Evolutionary conservation across 2,888 invertebrate species (phyloP).

Genomic region (Ptychoptera albimana): DNA sequence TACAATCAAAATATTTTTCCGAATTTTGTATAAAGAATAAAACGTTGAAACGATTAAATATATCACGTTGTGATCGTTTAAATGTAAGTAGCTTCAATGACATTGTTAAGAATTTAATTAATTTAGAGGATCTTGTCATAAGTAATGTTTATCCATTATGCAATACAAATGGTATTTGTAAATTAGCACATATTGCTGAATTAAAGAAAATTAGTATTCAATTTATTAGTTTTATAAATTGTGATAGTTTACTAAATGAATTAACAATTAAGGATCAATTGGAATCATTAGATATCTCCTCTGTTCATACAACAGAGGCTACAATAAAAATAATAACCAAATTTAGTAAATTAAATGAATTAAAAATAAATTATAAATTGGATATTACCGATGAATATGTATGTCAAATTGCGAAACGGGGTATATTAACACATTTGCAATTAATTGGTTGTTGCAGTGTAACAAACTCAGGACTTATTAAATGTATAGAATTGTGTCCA

Average conservation of each 20-base stretch:
- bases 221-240: conserved; percentile 1
- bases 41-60: not conserved
- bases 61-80: conserved; percentile 1
- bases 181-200: not conserved
- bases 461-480: not conserved
- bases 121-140: not conserved
- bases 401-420: not conserved
- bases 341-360: conserved; percentile 1
- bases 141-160: not conserved
- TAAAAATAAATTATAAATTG: conserved; percentile 1
- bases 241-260: not conserved
- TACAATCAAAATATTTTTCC: not conserved
- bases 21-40: not conserved
- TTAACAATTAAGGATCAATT: not conserved
- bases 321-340: not conserved
- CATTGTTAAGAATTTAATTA: not conserved
- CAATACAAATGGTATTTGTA: not conserved
- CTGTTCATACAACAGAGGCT: not conserved
- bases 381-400: not conserved
- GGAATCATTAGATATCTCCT: conserved; percentile 1
- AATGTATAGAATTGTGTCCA: not conserved
- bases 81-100: conserved; percentile 1
- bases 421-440: not conserved
- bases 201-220: conserved; percentile 1
- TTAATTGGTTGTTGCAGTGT: conserved; percentile 1